phyloP scores from a whole-genome alignment of 2,113 vertebrate species.

The Saguinus midas region DNA sequence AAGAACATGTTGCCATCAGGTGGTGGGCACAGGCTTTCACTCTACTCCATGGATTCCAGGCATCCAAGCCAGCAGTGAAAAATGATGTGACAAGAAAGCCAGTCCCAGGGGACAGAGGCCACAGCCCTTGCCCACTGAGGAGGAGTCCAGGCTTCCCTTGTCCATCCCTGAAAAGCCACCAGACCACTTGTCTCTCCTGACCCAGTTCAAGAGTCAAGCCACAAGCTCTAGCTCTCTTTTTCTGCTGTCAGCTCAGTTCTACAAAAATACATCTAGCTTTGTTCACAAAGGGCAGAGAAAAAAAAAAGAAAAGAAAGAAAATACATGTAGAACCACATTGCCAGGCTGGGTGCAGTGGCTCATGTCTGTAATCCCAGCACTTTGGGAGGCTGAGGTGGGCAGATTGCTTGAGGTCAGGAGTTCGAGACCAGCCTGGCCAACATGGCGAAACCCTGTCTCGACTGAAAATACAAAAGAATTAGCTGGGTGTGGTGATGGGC shows the following conservation, averaged over 20 bases:
- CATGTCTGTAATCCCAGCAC: too few relatives aligned
- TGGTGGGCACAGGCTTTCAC: neutral
- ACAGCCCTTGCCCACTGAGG: neutral
- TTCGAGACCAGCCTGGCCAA: too few relatives aligned
- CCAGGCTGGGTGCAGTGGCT: too few relatives aligned
- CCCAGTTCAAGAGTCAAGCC: neutral
- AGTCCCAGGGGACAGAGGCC: neutral
- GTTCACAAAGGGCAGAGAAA: neutral
- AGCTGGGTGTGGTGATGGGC: accelerated
- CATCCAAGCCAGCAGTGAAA: neutral
- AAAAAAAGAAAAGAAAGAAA: neutral
- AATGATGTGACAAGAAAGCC: neutral
- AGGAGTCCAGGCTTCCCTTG: neutral
- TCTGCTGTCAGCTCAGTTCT: neutral
- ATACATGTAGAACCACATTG: neutral
- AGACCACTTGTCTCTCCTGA: neutral
- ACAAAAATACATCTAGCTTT: neutral
- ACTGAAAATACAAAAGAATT: too few relatives aligned
- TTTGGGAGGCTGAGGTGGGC: too few relatives aligned
- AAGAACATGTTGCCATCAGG: neutral
- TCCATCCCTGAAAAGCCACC: neutral
- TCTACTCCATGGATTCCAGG: neutral
- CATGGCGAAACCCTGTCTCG: too few relatives aligned
- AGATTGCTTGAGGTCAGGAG: too few relatives aligned
- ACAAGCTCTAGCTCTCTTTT: neutral